Percentiles rank a stretch among this genome's conserved stretches.
Evolutionary conservation across 2,113 vertebrate species (phyloP).

Genomic region (Origma solitaria): DNA sequence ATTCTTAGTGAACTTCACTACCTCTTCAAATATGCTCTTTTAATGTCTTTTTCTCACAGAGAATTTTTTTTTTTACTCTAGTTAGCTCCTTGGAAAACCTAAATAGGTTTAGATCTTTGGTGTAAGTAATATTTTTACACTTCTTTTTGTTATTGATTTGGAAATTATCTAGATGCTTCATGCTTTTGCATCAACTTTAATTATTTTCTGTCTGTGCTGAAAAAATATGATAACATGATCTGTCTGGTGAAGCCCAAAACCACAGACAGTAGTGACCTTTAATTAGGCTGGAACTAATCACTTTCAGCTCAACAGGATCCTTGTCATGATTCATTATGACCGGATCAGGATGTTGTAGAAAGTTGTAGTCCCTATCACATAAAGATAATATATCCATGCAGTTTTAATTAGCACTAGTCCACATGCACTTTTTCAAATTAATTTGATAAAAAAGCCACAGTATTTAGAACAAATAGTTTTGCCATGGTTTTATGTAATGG

Average conservation of each 20-base stretch:
- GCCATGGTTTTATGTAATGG: not conserved
- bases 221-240: not conserved
- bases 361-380: not conserved
- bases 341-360: not conserved
- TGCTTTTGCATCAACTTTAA: not conserved
- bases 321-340: conserved; percentile 26
- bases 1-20: not conserved
- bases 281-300: conserved; percentile 16
- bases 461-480: not conserved
- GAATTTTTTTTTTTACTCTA: not conserved
- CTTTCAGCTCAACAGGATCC: not conserved
- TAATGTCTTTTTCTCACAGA: not conserved
- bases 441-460: not conserved
- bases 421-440: not conserved
- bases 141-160: not conserved
- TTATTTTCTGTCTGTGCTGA: not conserved
- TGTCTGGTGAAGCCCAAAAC: not conserved
- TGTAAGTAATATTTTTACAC: not conserved
- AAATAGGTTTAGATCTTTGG: not conserved
- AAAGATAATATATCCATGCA: not conserved
- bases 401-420: not conserved
- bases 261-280: not conserved
- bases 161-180: not conserved
- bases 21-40: not conserved
- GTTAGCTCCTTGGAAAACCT: not conserved